These are phyloP conservation scores for Xanthia togata DNA, from an alignment of 2,888 invertebrate species.

Conservation along the genomic window DNA sequence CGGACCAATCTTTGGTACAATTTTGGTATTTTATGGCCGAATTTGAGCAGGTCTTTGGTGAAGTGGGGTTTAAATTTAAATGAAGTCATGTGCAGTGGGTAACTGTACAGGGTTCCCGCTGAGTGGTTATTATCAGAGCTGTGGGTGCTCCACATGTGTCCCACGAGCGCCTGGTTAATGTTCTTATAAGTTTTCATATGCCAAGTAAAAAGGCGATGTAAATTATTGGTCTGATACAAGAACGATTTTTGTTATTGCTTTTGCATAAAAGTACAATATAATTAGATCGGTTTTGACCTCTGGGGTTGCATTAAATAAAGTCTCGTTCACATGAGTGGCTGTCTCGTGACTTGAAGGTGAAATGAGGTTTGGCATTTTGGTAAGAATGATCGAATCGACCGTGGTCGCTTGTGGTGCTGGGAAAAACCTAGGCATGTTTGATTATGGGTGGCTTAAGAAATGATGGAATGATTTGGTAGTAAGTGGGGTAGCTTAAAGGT, in stretches of 20 bases:
- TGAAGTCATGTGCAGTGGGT: slow-evolving; percentile 18
- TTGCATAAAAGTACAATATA: slow-evolving; percentile 4
- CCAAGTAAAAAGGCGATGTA: not conserved
- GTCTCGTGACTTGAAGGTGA: not conserved
- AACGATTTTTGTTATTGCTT: not conserved
- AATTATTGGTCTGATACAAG: not conserved
- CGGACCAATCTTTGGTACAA: slow-evolving; percentile 2
- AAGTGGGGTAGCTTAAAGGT: not conserved
- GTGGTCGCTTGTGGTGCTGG: not conserved
- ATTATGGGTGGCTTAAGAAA: not conserved
- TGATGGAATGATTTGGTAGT: too few relatives aligned
- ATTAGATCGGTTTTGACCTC: not conserved
- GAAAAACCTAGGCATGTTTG: not conserved
- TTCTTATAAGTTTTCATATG: not conserved
- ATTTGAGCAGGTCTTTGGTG: not conserved
- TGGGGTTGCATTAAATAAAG: not conserved
- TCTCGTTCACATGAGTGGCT: not conserved
- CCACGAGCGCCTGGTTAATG: slow-evolving; percentile 21
- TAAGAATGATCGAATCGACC: not conserved
- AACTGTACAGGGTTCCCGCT: slow-evolving; percentile 40
- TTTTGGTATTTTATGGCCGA: slow-evolving; percentile 20
- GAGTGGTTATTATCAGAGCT: slow-evolving; percentile 46
- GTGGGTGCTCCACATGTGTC: slow-evolving; percentile 30
- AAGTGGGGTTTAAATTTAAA: slow-evolving; percentile 39
- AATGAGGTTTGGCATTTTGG: not conserved